Evolutionary conservation across 2,888 invertebrate genomes (phyloP).

Genomic region (Hypolimnas misippus): DNA sequence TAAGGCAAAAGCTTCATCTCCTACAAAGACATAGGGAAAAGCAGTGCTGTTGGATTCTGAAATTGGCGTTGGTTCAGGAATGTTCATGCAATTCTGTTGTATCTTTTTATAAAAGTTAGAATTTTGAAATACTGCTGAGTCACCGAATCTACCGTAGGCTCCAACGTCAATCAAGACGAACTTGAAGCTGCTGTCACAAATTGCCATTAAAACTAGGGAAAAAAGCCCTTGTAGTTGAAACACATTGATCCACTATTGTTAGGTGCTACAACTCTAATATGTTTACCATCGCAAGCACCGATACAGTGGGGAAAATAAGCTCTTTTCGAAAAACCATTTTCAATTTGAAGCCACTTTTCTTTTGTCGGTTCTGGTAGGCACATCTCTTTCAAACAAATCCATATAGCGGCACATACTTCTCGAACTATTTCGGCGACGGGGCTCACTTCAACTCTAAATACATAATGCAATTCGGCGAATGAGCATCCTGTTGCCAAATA

Average conservation of each 20-base stretch:
- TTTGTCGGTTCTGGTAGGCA: conserved; percentile 42
- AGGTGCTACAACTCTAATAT: conserved; percentile 41
- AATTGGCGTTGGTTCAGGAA: conserved; percentile 37
- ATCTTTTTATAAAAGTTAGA: conserved; percentile 43
- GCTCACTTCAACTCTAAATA: conserved; percentile 42
- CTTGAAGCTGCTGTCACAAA: conserved; percentile 40
- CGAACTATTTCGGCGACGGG: conserved; percentile 44
- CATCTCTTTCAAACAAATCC: conserved; percentile 44
- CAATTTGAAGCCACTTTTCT: conserved; percentile 41
- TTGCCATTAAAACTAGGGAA: conserved; percentile 42
- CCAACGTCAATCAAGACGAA: conserved; percentile 43
- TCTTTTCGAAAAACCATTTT: conserved; percentile 39
- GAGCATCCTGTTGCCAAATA: conserved; percentile 25
- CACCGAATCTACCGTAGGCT: conserved; percentile 47
- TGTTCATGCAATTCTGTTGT: conserved; percentile 36
- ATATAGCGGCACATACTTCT: conserved; percentile 41
- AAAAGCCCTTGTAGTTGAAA: conserved; percentile 43
- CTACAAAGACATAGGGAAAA: conserved; percentile 34
- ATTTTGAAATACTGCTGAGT: conserved; percentile 47
- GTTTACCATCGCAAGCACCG: conserved; percentile 44
- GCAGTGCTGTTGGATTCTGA: conserved; percentile 30
- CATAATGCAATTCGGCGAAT: conserved; percentile 35
- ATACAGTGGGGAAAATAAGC: conserved; percentile 43
- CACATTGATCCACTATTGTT: conserved; percentile 43
- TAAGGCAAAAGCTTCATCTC: conserved; percentile 41